Percentiles rank a stretch among this genome's conserved stretches.
These are phyloP conservation scores for Temnothorax ravouxi DNA, from an alignment of 2,888 invertebrate species.

Conservation along the genomic window DNA sequence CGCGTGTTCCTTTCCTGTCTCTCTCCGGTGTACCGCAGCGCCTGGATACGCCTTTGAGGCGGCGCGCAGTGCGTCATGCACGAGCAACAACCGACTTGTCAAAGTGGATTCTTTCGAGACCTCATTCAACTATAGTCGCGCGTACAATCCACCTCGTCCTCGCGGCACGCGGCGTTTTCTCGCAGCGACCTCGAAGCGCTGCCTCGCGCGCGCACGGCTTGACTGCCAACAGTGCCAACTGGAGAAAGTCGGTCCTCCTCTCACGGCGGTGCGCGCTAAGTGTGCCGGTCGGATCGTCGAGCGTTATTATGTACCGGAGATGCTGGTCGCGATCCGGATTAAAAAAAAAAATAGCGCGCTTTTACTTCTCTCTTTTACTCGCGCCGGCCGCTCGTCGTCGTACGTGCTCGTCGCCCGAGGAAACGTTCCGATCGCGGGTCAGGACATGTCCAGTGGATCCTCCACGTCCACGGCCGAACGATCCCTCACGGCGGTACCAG, in stretches of 20 bases:
- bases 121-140: slow-evolving; percentile 25
- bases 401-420: neutral
- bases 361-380: slow-evolving; percentile 15
- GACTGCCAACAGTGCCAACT: slow-evolving; percentile 71
- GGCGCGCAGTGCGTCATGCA: slow-evolving; percentile 16
- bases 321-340: neutral
- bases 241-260: slow-evolving; percentile 80
- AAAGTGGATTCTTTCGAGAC: slow-evolving; percentile 2
- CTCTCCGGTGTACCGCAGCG: slow-evolving; percentile 12
- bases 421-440: neutral
- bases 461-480: slow-evolving; percentile 11
- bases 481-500: neutral
- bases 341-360: slow-evolving; percentile 22
- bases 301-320: slow-evolving; percentile 37
- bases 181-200: slow-evolving; percentile 41
- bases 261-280: slow-evolving; percentile 71
- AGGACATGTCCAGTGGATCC: slow-evolving; percentile 18
- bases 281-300: slow-evolving; percentile 72
- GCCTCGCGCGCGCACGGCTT: neutral
- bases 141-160: slow-evolving; percentile 15
- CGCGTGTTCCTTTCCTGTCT: neutral
- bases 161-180: slow-evolving; percentile 45
- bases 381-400: neutral
- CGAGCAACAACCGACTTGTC: slow-evolving; percentile 6
- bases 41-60: neutral